These are phyloP conservation scores for Smittia sp. DNA, from an alignment of 2,888 invertebrate species.

Conservation along the genomic window DNA sequence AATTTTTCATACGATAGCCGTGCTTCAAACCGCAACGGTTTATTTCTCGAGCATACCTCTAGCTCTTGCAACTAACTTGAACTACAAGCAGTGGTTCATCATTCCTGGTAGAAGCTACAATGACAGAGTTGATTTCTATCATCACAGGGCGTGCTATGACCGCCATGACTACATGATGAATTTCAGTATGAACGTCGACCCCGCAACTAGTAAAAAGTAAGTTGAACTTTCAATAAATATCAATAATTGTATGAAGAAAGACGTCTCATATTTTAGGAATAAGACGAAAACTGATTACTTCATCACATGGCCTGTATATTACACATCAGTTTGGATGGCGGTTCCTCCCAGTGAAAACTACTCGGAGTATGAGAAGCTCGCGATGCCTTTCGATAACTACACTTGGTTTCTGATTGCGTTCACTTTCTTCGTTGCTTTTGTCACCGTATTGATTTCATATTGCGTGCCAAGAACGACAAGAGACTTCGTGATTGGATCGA, in stretches of 20 bases:
- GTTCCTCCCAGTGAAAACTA: background rate
- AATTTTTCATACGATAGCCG: no score
- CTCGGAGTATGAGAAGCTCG: background rate
- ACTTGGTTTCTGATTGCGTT: background rate
- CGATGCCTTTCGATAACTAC: background rate
- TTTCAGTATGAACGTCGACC: background rate
- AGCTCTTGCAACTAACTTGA: background rate
- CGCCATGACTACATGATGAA: no score
- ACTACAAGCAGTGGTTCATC: no score
- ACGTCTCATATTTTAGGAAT: no score
- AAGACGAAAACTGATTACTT: no score
- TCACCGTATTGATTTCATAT: background rate
- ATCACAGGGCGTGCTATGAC: no score
- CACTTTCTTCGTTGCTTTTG: background rate
- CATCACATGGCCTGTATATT: no score
- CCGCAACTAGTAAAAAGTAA: background rate
- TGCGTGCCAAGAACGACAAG: background rate
- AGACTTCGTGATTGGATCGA: background rate
- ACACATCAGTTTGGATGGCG: background rate
- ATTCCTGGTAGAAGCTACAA: no score
- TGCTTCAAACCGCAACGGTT: no score
- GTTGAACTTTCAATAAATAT: no score
- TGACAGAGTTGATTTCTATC: no score
- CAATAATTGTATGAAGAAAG: no score
- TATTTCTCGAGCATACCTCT: background rate